These are phyloP conservation scores for Pygoscelis adeliae DNA, from an alignment of 2,113 vertebrate genomes.

Conservation along the genomic window DNA sequence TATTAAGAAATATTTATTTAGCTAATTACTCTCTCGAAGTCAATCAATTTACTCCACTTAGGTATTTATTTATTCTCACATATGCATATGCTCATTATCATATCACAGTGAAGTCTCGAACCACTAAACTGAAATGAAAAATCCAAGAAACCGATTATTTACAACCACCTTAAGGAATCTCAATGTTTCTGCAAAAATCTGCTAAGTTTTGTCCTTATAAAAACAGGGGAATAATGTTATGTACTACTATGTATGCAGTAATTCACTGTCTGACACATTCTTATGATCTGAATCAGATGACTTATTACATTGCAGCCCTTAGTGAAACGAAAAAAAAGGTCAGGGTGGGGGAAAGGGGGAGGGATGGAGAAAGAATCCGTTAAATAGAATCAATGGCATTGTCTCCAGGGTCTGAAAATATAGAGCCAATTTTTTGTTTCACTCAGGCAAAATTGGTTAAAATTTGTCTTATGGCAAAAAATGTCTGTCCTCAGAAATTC, in stretches of 20 bases:
- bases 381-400: neutral
- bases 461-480: conserved; percentile 1
- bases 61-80: neutral
- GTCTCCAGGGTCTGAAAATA: neutral
- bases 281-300: neutral
- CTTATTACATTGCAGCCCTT: neutral
- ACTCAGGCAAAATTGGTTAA: conserved; percentile 24
- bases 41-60: neutral
- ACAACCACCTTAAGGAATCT: neutral
- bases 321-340: neutral
- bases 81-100: neutral
- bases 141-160: neutral
- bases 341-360: accelerated
- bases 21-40: neutral
- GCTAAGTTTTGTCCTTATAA: neutral
- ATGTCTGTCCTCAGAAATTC: conserved; percentile 25
- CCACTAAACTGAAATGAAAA: neutral
- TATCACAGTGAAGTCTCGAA: neutral
- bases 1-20: neutral
- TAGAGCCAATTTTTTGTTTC: neutral
- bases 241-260: neutral
- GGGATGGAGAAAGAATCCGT: neutral
- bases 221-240: neutral
- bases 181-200: neutral
- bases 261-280: neutral